Percentiles rank a stretch among this genome's conserved stretches.
Evolutionary conservation across 2,797 vertebrate genomes (phyloP).

Genomic region (Cyclopterus lumpus): DNA sequence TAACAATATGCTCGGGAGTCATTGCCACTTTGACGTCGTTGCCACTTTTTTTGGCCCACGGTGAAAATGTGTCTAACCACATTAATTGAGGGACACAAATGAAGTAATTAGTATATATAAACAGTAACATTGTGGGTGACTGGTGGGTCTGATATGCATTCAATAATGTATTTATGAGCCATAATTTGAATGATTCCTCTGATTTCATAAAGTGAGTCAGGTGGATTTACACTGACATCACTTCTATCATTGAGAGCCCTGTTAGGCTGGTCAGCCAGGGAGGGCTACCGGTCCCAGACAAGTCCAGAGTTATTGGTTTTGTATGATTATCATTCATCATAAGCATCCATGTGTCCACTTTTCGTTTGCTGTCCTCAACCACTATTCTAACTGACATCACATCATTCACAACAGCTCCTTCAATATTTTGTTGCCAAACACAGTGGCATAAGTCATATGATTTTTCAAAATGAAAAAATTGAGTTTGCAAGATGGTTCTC

Average conservation of each 20-base stretch:
- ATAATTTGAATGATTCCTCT: not conserved
- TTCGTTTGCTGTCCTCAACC: slow-evolving; percentile 8
- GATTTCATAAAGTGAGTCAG: not conserved
- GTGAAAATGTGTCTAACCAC: not conserved
- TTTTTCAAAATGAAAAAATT: slow-evolving; percentile 6
- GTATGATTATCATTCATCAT: slow-evolving; percentile 41
- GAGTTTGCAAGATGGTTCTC: not conserved
- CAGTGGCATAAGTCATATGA: slow-evolving; percentile 1
- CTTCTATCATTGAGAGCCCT: not conserved
- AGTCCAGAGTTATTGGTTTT: slow-evolving; percentile 17
- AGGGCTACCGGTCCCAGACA: slow-evolving; percentile 9
- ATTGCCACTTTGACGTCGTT: too few relatives aligned
- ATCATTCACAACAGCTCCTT: slow-evolving; percentile 31
- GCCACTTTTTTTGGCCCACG: too few relatives aligned
- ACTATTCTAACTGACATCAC: not conserved
- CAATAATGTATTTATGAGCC: not conserved
- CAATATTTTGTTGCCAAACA: slow-evolving; percentile 15
- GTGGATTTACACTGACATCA: not conserved
- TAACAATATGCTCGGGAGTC: too few relatives aligned
- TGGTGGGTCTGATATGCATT: not conserved
- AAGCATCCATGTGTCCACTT: slow-evolving; percentile 18
- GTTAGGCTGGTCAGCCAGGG: not conserved
- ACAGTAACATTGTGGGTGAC: not conserved
- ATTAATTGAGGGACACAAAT: not conserved
- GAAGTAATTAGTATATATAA: not conserved